Evolutionary conservation across 2,888 invertebrate genomes (phyloP), one percentile per base, ranked within the genome.

Genomic region (Synanthedon vespiformis): DNA sequence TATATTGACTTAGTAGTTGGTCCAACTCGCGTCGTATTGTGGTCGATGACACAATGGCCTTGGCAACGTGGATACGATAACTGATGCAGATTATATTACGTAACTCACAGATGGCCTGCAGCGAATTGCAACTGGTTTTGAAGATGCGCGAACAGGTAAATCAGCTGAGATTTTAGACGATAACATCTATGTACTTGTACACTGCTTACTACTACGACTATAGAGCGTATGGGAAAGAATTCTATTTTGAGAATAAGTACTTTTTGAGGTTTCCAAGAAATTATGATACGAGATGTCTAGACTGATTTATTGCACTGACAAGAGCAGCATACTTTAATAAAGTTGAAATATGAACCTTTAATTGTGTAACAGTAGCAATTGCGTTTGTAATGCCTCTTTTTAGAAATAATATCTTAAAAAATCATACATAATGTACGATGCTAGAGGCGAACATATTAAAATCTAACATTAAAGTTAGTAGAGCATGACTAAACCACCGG

Each of bases 51-150:
- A 64, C 64, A 62, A 58, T 68, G 74, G 70, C 76, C 76, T 79
- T 73, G 74, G 62, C 56, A 48, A 34, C 56, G 52, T 65, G 65
- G 59, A 34, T 34, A 65, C 70, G 67, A 73, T 77, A 77, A 75
- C 69, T 61, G 72, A 75, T 76, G 73, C 77, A 79, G 72, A 73
- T 71, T 65, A 64, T 62, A 72, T 73, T 68, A 73, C 67, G 74
- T 75, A 76, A 78, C 70, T 60, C 64, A 63, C 68, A 68, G 69
- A 72, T 73, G 55, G 74, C 71, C 72, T 80, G 75, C 75, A 78
- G 66, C 70, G 63, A 59, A 66, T 70, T 80, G 80, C 79, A 81
- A 80, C 80, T 75, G 74, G 78, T 82, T 79, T 75, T 62, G 57
- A 67, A 56, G 61, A 68, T 61, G 61, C 62, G 62, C 61, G 61